Percentiles rank a stretch among this genome's conserved stretches.
phyloP scores from a whole-genome alignment of 2,888 invertebrate genomes.

The Rhyacophila evoluta region DNA sequence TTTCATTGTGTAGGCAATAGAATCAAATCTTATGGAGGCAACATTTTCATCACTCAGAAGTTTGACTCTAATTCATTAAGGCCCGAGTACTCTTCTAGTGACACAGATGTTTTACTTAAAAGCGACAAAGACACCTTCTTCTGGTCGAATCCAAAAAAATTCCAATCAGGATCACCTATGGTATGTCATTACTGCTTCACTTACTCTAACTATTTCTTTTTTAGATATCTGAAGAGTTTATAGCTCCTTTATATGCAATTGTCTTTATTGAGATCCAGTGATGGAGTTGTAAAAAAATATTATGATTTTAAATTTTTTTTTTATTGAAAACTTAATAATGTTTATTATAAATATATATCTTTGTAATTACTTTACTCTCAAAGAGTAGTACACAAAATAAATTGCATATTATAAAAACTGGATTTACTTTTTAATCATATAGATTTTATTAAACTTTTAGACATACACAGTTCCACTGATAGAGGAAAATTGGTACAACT shows the following conservation, averaged over 20 bases:
- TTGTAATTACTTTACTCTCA: neutral
- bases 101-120: slow-evolving; percentile 85
- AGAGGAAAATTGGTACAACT: slow-evolving; percentile 76
- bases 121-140: slow-evolving; percentile 82
- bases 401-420: neutral
- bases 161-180: slow-evolving; percentile 72
- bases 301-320: neutral
- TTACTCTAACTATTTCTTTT: slow-evolving; percentile 75
- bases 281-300: neutral
- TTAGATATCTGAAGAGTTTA: no score
- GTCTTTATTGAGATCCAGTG: neutral
- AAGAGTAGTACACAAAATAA: no score
- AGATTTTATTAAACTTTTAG: slow-evolving; percentile 60
- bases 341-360: neutral
- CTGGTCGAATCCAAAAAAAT: slow-evolving; percentile 77
- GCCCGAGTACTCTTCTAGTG: slow-evolving; percentile 67
- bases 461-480: slow-evolving; percentile 74
- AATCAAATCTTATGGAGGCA: slow-evolving; percentile 90
- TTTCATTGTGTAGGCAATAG: slow-evolving; percentile 71
- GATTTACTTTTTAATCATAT: neutral
- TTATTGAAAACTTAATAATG: neutral
- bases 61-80: slow-evolving; percentile 71
- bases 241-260: neutral
- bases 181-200: no score
- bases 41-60: slow-evolving; percentile 79